phyloP scores from a whole-genome alignment of 2,113 vertebrate species.

The Mastomys coucha region DNA sequence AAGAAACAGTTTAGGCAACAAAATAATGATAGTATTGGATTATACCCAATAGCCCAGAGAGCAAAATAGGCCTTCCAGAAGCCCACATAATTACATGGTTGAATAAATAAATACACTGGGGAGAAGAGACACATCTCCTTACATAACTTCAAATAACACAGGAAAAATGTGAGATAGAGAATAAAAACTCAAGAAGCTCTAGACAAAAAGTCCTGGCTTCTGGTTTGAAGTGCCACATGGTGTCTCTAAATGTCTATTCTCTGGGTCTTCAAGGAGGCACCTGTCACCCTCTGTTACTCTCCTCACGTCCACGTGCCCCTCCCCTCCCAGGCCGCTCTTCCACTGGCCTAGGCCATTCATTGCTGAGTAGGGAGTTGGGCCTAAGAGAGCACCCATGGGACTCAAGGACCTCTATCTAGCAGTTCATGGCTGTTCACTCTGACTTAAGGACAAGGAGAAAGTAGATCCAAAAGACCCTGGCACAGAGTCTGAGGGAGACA shows the following conservation, averaged over 20 bases:
- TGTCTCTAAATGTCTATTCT: background rate
- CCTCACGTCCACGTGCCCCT: background rate
- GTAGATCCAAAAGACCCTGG: background rate
- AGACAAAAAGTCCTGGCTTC: background rate
- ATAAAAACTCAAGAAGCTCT: background rate
- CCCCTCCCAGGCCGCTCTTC: background rate
- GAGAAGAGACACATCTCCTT: constrained; percentile 26
- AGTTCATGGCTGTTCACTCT: background rate
- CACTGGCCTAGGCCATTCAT: background rate
- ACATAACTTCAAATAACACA: constrained; percentile 49
- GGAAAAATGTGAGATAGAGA: constrained; percentile 43
- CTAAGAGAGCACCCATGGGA: background rate
- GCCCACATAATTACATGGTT: constrained; percentile 47
- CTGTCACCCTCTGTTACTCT: background rate
- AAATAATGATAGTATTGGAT: constrained; percentile 27
- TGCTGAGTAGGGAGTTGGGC: background rate
- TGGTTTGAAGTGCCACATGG: background rate
- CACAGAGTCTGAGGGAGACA: background rate
- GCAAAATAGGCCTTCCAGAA: constrained; percentile 60
- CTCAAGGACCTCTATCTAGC: background rate
- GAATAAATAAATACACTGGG: constrained; percentile 47
- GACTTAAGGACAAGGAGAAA: background rate
- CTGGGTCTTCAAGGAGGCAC: background rate
- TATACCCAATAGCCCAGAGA: constrained; percentile 28
- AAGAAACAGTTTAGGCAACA: constrained; percentile 48